Evolutionary conservation across 92 coral and sea anemone species (phyloP).

Genomic region (Pocillopora grandis): DNA sequence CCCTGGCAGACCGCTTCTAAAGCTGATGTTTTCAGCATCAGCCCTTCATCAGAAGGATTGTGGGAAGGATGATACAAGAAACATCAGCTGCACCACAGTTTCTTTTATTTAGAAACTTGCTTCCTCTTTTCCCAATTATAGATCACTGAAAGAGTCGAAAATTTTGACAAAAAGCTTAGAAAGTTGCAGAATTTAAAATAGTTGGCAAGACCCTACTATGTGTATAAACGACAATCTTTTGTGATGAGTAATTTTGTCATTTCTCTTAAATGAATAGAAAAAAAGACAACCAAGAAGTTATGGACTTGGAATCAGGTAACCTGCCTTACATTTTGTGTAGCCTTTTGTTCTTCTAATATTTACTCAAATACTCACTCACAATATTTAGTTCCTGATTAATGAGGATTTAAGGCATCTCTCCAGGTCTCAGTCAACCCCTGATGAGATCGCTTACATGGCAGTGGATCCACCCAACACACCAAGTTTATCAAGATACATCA

Average conservation of each 20-base stretch:
- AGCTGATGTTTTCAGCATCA: too few relatives aligned
- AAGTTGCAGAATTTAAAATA: too few relatives aligned
- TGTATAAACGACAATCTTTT: too few relatives aligned
- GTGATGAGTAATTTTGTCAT: not conserved
- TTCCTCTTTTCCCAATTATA: too few relatives aligned
- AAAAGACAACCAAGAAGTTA: conserved; percentile 61
- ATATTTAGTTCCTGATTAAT: conserved; percentile 12
- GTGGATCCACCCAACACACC: conserved; percentile 95
- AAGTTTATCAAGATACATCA: conserved; percentile 82
- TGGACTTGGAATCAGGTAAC: conserved; percentile 74
- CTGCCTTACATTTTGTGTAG: not conserved
- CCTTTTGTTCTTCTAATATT: not conserved
- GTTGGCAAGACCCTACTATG: too few relatives aligned
- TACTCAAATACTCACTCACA: not conserved
- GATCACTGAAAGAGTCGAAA: too few relatives aligned
- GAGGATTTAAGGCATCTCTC: conserved; percentile 35
- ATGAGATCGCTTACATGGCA: conserved; percentile 88
- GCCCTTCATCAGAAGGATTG: too few relatives aligned
- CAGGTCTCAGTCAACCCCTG: conserved; percentile 91
- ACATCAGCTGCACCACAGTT: too few relatives aligned
- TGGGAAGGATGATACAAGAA: too few relatives aligned
- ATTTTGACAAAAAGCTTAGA: too few relatives aligned
- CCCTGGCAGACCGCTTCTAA: too few relatives aligned
- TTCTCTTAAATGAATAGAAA: conserved; percentile 33
- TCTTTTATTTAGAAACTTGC: too few relatives aligned